Conservation (phyloP, 2,797 vertebrate genomes). For the Hipposideros larvatus region DNA sequence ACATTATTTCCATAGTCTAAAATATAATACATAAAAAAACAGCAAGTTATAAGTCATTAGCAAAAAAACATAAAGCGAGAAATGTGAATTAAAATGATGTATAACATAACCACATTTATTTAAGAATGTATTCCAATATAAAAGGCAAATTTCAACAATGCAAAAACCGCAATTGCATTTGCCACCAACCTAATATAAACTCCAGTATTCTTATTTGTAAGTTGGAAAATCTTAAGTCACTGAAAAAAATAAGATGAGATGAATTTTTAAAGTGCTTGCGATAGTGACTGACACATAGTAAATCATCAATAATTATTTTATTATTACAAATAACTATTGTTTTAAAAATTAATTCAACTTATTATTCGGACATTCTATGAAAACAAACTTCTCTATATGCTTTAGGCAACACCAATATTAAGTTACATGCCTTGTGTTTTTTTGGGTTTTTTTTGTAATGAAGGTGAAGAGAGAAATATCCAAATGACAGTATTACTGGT, state of each 20-base stretch:
- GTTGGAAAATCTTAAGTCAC: background rate
- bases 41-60: too few relatives aligned
- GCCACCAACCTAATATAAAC: background rate
- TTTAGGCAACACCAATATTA: background rate
- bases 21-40: too few relatives aligned
- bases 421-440: background rate
- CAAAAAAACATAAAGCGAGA: too few relatives aligned
- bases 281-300: background rate
- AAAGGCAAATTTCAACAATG: too few relatives aligned
- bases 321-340: constrained; percentile 3
- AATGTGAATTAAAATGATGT: too few relatives aligned
- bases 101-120: too few relatives aligned
- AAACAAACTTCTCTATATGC: background rate
- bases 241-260: background rate
- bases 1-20: too few relatives aligned
- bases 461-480: background rate
- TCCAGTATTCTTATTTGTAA: background rate
- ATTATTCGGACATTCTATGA: background rate
- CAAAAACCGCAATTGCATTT: too few relatives aligned
- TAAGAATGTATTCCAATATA: too few relatives aligned
- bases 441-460: background rate
- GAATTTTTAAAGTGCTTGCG: background rate
- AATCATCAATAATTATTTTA: background rate
- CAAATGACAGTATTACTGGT: background rate
- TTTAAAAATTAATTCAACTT: constrained; percentile 22